Percentiles rank a stretch among this genome's conserved stretches.
Evolutionary conservation across 2,113 vertebrate genomes (phyloP).

Genomic region (Taxidea taxus): DNA sequence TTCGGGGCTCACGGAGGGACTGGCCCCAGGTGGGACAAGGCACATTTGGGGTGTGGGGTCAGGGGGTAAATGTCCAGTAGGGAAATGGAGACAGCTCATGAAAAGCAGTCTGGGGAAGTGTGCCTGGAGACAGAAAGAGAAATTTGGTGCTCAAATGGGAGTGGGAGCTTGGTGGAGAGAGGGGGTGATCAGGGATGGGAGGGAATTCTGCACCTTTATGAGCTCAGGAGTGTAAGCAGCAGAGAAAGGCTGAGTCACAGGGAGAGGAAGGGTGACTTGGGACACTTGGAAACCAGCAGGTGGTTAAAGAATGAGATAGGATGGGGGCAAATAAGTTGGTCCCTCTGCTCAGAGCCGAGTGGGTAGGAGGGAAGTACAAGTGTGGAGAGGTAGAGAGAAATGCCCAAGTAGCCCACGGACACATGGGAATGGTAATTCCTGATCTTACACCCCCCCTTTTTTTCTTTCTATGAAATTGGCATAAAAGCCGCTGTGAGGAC

Average conservation of each 20-base stretch:
- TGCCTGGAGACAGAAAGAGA: not conserved
- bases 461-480: not conserved
- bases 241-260: not conserved
- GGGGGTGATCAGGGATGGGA: too few species aligned
- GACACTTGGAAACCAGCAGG: not conserved
- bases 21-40: not conserved
- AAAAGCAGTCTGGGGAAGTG: not conserved
- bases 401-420: not conserved
- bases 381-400: not conserved
- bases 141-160: not conserved
- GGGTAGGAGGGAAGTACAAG: not conserved
- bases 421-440: not conserved
- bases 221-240: not conserved
- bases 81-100: not conserved
- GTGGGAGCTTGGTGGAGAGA: not conserved
- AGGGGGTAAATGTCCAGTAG: not conserved
- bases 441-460: not conserved
- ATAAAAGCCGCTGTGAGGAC: not conserved
- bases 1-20: too few species aligned
- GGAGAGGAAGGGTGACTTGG: not conserved
- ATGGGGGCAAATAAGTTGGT: not conserved
- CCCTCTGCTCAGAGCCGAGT: not conserved
- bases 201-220: not conserved
- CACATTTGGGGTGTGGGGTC: not conserved
- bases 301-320: not conserved